Evolutionary conservation across 1,140 invertebrate genomes (phyloP).

Genomic region (Philotrypesis tridentata): DNA sequence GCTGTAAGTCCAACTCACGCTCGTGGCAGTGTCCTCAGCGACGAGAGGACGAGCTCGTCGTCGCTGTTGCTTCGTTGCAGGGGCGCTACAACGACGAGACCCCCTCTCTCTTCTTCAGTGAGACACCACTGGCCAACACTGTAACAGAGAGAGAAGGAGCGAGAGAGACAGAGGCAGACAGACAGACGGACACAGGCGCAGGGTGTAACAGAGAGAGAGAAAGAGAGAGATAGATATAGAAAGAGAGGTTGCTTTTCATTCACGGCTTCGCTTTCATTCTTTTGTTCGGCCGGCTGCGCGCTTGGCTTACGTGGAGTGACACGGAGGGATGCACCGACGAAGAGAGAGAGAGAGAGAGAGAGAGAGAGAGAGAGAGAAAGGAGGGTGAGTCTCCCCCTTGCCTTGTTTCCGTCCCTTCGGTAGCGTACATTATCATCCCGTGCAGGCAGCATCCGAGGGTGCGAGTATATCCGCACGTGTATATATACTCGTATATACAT

Average conservation of each 20-base stretch:
- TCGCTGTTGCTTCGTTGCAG: conserved; percentile 25
- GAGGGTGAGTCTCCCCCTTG: conserved; percentile 31
- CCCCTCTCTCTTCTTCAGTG: conserved; percentile 66
- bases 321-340: not conserved
- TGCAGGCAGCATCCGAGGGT: conserved; percentile 12
- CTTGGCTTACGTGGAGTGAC: not conserved
- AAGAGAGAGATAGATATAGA: conserved; percentile 33
- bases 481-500: not conserved
- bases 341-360: conserved; percentile 45
- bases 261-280: not conserved
- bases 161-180: conserved; percentile 41
- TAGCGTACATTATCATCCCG: conserved; percentile 28
- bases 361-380: conserved; percentile 42
- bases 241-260: conserved; percentile 6
- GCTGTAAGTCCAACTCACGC: conserved; percentile 64
- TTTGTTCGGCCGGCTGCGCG: not conserved
- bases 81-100: conserved; percentile 51
- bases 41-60: conserved; percentile 58
- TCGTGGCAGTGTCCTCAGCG: conserved; percentile 51
- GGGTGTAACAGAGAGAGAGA: conserved; percentile 12
- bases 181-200: conserved; percentile 25
- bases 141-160: conserved; percentile 62
- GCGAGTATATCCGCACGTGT: not conserved
- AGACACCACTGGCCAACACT: conserved; percentile 70
- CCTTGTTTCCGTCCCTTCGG: not conserved